Percentiles rank a stretch among this genome's conserved stretches.
Conservation (phyloP, 2,888 invertebrate genomes). For the Sesamia inferens region DNA sequence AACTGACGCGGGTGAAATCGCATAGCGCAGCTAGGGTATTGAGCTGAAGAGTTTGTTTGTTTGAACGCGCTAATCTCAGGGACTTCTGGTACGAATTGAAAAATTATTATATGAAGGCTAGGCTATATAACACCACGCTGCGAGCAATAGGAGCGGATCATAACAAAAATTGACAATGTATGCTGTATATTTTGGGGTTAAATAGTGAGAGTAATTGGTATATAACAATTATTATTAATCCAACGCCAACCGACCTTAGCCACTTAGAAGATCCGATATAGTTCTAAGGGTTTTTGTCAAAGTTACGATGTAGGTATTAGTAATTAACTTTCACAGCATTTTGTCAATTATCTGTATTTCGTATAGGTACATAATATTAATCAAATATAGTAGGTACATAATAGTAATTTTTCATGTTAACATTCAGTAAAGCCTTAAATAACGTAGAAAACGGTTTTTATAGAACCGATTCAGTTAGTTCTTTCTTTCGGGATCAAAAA, state of each 20-base stretch:
- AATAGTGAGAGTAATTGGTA: not conserved
- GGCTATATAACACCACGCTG: too few relatives aligned
- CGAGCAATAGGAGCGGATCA: too few relatives aligned
- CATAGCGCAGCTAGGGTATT: too few relatives aligned
- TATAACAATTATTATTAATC: not conserved
- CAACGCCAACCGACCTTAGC: not conserved
- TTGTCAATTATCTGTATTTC: not conserved
- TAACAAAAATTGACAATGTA: too few relatives aligned
- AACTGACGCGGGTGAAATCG: too few relatives aligned
- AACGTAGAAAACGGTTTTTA: not conserved
- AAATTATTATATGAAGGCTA: too few relatives aligned
- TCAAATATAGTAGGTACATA: too few relatives aligned
- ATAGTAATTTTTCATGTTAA: not conserved
- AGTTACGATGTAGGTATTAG: not conserved
- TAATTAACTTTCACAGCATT: not conserved
- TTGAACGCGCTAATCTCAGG: too few relatives aligned
- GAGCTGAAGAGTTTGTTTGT: too few relatives aligned
- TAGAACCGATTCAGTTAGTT: not conserved
- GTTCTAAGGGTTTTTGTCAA: not conserved
- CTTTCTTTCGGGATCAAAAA: not conserved
- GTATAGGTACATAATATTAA: too few relatives aligned
- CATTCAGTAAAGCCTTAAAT: not conserved
- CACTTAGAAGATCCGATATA: not conserved
- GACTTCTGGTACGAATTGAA: too few relatives aligned
- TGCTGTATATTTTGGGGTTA: too few relatives aligned